Conservation (phyloP, 2,888 invertebrate species). For the Nesidiocoris tenuis region DNA sequence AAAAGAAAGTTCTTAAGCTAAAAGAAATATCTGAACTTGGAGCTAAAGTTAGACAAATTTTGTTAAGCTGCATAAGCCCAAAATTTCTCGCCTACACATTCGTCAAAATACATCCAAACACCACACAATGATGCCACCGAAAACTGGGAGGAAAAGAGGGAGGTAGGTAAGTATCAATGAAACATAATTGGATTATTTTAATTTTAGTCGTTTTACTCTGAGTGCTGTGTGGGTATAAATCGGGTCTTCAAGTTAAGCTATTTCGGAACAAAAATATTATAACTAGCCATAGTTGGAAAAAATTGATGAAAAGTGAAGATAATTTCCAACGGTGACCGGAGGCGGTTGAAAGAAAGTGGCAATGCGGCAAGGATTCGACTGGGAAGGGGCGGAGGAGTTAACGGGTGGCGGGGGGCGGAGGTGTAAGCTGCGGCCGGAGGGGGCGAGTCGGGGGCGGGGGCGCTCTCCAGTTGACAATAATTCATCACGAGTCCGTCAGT, state of each 20-base stretch:
- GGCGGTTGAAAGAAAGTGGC: not conserved
- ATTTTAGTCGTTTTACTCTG: too few species aligned
- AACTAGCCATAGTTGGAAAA: not conserved
- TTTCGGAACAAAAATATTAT: not conserved
- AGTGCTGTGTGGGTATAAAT: too few species aligned
- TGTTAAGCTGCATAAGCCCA: too few species aligned
- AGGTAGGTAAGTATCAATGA: too few species aligned
- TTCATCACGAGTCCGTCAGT: slow-evolving; percentile 50
- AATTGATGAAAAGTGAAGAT: not conserved
- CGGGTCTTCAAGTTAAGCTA: not conserved
- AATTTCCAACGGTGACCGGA: not conserved
- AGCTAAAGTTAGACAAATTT: too few species aligned
- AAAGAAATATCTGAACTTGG: too few species aligned
- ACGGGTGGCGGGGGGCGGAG: not conserved
- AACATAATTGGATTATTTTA: too few species aligned
- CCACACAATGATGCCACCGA: too few species aligned
- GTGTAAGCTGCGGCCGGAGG: not conserved
- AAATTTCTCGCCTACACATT: too few species aligned
- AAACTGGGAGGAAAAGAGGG: too few species aligned
- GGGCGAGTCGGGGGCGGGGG: slow-evolving; percentile 17
- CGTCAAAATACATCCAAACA: too few species aligned
- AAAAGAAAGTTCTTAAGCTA: too few species aligned
- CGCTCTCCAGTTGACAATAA: slow-evolving; percentile 46
- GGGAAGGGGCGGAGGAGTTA: not conserved
- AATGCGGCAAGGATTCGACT: not conserved